Percentiles rank a stretch among this genome's conserved stretches.
Evolutionary conservation across 2,888 invertebrate species (phyloP).

Genomic region (Periphyllus acericola): DNA sequence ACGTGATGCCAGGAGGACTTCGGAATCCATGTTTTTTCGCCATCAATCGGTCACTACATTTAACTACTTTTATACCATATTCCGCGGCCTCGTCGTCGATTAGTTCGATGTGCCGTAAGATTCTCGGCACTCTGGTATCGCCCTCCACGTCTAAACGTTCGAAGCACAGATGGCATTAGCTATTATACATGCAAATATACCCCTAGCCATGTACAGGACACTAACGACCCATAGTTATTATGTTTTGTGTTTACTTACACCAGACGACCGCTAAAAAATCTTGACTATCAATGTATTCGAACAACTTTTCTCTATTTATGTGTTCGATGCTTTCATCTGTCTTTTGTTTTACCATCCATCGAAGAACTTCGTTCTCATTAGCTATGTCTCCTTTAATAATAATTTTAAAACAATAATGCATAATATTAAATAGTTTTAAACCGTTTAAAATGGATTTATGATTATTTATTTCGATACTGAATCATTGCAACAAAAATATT

Average conservation of each 20-base stretch:
- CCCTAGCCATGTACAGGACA: too few relatives aligned
- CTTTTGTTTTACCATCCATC: slow-evolving; percentile 92
- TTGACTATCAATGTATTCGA: slow-evolving; percentile 86
- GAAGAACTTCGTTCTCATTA: slow-evolving; percentile 84
- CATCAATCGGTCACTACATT: slow-evolving; percentile 88
- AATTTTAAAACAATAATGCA: slow-evolving; percentile 10
- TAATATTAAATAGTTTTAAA: background rate
- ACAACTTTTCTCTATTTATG: slow-evolving; percentile 83
- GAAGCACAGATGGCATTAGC: slow-evolving; percentile 24
- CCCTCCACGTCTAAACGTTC: slow-evolving; percentile 79
- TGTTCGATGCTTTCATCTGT: slow-evolving; percentile 92
- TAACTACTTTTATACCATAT: slow-evolving; percentile 90
- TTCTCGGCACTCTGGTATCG: slow-evolving; percentile 81
- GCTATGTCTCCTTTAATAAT: slow-evolving; percentile 74
- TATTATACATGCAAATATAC: too few relatives aligned
- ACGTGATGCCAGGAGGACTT: slow-evolving; percentile 89
- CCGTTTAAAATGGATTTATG: background rate
- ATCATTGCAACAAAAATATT: background rate
- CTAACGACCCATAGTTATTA: background rate
- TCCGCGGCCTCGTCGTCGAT: slow-evolving; percentile 93
- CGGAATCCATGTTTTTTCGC: slow-evolving; percentile 92
- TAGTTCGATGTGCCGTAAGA: slow-evolving; percentile 85
- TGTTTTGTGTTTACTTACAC: slow-evolving; percentile 76
- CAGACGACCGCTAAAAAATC: slow-evolving; percentile 92
- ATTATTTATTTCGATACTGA: background rate